Percentiles rank a stretch among this genome's conserved stretches.
These are phyloP conservation scores for Phytoseiulus persimilis DNA, from an alignment of 2,888 invertebrate genomes.

Conservation along the genomic window DNA sequence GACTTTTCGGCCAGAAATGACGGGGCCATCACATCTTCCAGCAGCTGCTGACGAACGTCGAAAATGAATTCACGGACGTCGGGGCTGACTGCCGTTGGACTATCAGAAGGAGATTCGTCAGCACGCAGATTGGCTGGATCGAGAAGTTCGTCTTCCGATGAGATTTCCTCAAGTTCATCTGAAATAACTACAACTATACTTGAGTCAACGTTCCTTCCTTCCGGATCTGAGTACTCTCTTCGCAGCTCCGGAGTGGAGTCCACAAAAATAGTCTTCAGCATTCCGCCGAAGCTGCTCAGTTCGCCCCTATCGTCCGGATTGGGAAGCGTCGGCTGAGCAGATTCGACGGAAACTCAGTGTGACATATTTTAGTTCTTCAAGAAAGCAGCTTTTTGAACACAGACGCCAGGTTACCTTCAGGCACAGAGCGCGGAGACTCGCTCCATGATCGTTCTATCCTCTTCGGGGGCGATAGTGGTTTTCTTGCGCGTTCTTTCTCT, in stretches of 20 bases:
- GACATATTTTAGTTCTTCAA: too few relatives aligned
- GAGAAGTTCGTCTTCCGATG: constrained; percentile 19
- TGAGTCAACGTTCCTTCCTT: neutral
- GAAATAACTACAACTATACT: neutral
- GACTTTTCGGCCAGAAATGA: neutral
- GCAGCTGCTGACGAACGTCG: constrained; percentile 11
- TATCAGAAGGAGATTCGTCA: neutral
- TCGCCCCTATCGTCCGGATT: too few relatives aligned
- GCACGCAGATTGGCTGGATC: neutral
- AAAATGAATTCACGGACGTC: constrained; percentile 26
- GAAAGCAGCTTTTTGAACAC: too few relatives aligned
- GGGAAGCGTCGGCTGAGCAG: too few relatives aligned
- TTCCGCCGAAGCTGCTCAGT: too few relatives aligned
- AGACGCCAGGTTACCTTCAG: neutral
- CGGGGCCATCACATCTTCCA: neutral
- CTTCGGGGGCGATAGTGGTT: neutral
- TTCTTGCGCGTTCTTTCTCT: neutral
- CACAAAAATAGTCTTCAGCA: too few relatives aligned
- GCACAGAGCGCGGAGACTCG: neutral
- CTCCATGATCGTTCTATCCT: neutral
- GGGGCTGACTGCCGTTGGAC: neutral
- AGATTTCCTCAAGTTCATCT: constrained; percentile 29
- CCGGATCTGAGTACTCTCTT: too few relatives aligned
- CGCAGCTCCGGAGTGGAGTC: too few relatives aligned
- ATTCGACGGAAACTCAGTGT: neutral